phyloP scores from a whole-genome alignment of 35 echinoderm and acorn worm genomes.

The Diadema setosum region DNA sequence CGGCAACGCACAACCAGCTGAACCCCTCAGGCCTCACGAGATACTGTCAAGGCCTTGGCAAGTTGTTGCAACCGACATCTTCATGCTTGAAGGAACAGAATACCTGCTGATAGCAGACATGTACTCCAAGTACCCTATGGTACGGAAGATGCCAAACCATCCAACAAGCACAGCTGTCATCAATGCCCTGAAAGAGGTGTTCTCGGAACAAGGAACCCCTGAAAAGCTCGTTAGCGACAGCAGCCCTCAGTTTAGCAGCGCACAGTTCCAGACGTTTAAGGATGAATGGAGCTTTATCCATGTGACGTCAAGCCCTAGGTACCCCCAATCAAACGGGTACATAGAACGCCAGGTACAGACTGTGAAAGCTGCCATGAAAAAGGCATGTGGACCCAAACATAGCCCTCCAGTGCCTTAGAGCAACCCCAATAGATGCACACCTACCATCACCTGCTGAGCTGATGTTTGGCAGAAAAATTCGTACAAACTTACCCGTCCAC shows the following conservation, averaged over 20 bases:
- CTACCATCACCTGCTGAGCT: no score
- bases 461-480: no score
- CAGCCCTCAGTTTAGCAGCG: slow-evolving; percentile 38
- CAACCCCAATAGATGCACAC: no score
- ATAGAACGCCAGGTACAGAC: no score
- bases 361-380: no score
- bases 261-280: not conserved
- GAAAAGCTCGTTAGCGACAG: slow-evolving; percentile 45
- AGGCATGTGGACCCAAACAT: no score
- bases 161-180: slow-evolving; percentile 34
- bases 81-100: slow-evolving; percentile 20
- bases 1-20: not conserved
- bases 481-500: no score
- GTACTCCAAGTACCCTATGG: slow-evolving; percentile 19
- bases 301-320: slow-evolving; percentile 47
- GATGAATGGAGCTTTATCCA: slow-evolving; percentile 44
- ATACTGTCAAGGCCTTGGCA: slow-evolving; percentile 31
- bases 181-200: slow-evolving; percentile 28
- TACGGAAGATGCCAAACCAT: not conserved
- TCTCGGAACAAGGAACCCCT: slow-evolving; percentile 56
- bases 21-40: slow-evolving; percentile 2
- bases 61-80: slow-evolving; percentile 37
- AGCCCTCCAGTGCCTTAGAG: no score
- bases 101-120: slow-evolving; percentile 49
- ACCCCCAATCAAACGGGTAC: no score